Base-by-base conservation (phyloP, 2,113 vertebrate species). In the Heterotis niloticus region DNA sequence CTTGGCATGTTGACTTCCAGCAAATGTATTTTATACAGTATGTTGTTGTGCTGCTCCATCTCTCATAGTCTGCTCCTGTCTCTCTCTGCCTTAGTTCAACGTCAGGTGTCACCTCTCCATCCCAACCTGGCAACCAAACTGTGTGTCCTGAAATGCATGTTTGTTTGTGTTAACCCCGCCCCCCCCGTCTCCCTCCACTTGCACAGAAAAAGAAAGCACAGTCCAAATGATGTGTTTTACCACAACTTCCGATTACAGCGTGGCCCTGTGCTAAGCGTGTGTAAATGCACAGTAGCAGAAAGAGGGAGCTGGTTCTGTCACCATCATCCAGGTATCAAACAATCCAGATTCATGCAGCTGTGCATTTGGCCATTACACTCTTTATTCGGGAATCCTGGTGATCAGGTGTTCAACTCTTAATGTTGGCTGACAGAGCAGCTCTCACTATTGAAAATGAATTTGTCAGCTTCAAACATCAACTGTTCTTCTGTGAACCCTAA, bases 221-320 rank as follows among this genome's bases (percentile, higher is more conserved):
- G 82, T 86, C 82, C 85, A 93, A 92, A 91, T 93, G 88, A 91
- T 89, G 91, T 70, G 78, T 87, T 44, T 90, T 88, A 88, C 86
- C 85, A 23, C 77, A 85, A 90, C 88, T 91, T 92, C 90, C 89
- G 89, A 92, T 92, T 92, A 90, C 86, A 92, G 86, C 83, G 89
- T 85, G 90, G 86, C 89, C 86, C 88, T 87, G 86, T 84, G 81
- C 83, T 73, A 82, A 80, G 84, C 76, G 84, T 52, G 78, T 83
- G 82, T 87, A 88, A 87, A 87, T 83, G 86, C 85, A 83, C 83
- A 81, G 87, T 85, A 76, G 86, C 80, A 84, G 83, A 84, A 64
- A 73, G 82, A 26, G 24, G 62, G 59, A 79, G 66, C 20, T 5
- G 34, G 14, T 28, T 57, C 4, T 5, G 57, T 44, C 28, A 23